These are phyloP conservation scores for Tiliacea aurago DNA, from an alignment of 2,888 invertebrate genomes.

Conservation along the genomic window DNA sequence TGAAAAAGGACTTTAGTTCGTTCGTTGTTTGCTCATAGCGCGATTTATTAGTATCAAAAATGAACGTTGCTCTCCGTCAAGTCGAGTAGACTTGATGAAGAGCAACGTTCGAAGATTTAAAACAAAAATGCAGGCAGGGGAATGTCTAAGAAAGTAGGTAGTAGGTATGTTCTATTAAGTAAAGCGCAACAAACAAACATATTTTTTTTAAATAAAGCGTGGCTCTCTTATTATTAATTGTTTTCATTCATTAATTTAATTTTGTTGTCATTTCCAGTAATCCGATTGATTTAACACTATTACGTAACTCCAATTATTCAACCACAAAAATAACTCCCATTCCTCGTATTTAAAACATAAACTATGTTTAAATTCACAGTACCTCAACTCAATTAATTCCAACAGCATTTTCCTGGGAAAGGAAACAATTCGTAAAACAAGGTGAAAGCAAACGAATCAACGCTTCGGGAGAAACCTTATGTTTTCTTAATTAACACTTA, in stretches of 20 bases:
- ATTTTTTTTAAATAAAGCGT: no score
- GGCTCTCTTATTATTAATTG: no score
- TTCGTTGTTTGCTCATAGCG: constrained; percentile 22
- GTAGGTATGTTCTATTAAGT: no score
- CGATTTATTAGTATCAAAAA: constrained; percentile 18
- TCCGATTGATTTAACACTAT: no score
- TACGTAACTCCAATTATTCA: neutral
- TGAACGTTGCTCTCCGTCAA: no score
- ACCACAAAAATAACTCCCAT: neutral
- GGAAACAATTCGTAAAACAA: constrained; percentile 40
- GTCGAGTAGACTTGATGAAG: no score
- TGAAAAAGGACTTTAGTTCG: constrained; percentile 25
- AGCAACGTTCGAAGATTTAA: no score
- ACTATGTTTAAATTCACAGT: constrained; percentile 35
- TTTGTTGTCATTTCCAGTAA: no score
- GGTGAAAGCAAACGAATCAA: constrained; percentile 29
- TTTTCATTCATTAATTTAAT: no score
- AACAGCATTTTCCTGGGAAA: neutral
- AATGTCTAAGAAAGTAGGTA: no score
- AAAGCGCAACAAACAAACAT: no score
- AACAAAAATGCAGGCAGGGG: no score
- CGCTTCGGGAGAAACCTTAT: constrained; percentile 40
- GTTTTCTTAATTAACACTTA: constrained; percentile 52
- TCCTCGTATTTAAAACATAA: constrained; percentile 19
- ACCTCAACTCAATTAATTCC: constrained; percentile 32